Evolutionary conservation across 1,140 invertebrate genomes (phyloP), one percentile per base, ranked within the genome.

Genomic region (Micrasema minimum): DNA sequence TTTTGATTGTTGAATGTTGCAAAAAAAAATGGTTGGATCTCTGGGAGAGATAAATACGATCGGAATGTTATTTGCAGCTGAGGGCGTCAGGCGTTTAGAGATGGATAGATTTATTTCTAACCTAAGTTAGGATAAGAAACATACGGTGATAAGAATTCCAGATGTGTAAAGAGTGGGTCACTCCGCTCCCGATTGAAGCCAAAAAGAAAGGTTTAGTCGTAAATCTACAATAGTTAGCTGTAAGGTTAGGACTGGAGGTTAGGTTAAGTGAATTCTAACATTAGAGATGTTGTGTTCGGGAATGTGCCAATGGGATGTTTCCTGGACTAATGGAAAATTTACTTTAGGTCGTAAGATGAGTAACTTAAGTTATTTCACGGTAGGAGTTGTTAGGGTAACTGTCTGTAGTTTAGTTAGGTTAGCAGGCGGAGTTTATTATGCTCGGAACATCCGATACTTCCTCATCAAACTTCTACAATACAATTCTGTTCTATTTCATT

Each of bases 271-370:
- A 61, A 53, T 69, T 69, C 53, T 41, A 57, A 59, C 41, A 48
- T 50, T 67, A 26, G 59, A 26, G 59, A 74, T 68, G 68, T 71
- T 65, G 72, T 68, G 69, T 68, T 74, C 65, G 26, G 72, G 72
- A 71, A 71, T 62, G 57, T 68, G 72, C 72, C 68, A 74, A 70
- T 64, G 22, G 72, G 51, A 71, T 55, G 51, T 45, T 74, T 71
- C 68, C 72, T 74, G 68, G 66, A 71, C 43, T 74, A 73, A 61
- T 57, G 20, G 53, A 64, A 68, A 59, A 65, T 67, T 71, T 71
- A 61, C 50, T 68, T 43, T 61, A 70, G 57, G 18, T 14, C 22
- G 43, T 22, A 67, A 69, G 53, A 46, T 14, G 31, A 61, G 18
- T 18, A 43, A 61, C 14, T 66, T 65, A 65, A 31, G 66, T 55